phyloP scores from a whole-genome alignment of 2,888 invertebrate species.

The Yponomeuta evonymella region DNA sequence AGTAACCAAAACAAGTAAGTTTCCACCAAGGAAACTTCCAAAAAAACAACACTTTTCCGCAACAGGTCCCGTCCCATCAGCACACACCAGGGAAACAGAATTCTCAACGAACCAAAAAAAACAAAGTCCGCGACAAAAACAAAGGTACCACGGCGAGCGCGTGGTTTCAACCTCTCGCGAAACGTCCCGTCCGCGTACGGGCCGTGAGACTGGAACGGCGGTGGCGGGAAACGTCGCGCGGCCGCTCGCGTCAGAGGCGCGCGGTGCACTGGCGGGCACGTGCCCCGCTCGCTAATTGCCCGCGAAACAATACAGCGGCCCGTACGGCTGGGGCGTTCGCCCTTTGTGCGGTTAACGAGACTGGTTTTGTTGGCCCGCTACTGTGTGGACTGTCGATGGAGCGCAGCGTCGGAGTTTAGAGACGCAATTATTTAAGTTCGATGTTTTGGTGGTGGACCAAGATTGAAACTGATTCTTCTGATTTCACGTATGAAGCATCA shows the following conservation, averaged over 20 bases:
- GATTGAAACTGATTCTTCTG: too few relatives aligned
- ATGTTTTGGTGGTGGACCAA: too few relatives aligned
- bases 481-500: too few relatives aligned
- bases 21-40: neutral
- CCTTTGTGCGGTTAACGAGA: too few relatives aligned
- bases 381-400: too few relatives aligned
- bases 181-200: neutral
- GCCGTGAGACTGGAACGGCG: slow-evolving; percentile 12
- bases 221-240: slow-evolving; percentile 30
- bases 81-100: neutral
- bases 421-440: too few relatives aligned
- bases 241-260: slow-evolving; percentile 66
- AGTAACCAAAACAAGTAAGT: too few relatives aligned
- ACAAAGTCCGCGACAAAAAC: slow-evolving; percentile 15
- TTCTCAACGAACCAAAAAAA: slow-evolving; percentile 2
- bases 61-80: neutral
- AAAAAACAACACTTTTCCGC: neutral
- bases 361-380: too few relatives aligned
- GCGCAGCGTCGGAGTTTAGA: too few relatives aligned
- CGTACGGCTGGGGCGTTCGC: slow-evolving; percentile 26
- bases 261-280: slow-evolving; percentile 55
- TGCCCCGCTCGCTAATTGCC: slow-evolving; percentile 58
- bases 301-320: slow-evolving; percentile 64
- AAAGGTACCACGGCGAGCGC: slow-evolving; percentile 21
- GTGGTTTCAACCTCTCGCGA: neutral